Conservation (phyloP, 2,888 invertebrate genomes). For the Rhagonycha lutea region DNA sequence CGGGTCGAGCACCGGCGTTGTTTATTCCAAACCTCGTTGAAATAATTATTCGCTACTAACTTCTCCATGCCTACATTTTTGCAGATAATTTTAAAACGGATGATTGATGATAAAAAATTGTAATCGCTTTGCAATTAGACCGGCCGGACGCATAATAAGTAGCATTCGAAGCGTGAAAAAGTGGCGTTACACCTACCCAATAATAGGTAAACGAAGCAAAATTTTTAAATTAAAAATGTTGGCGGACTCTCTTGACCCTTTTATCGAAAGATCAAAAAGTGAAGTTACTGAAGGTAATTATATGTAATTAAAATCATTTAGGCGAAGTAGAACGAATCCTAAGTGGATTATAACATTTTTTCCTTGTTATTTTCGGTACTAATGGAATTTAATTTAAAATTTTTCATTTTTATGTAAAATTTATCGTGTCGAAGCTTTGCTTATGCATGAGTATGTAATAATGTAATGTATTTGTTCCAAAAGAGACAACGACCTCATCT, state of each 20-base stretch:
- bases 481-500: not conserved
- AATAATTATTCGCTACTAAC: not conserved
- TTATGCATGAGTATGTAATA: not conserved
- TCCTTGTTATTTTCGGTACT: not conserved
- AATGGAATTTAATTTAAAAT: not conserved
- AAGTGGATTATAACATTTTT: not conserved
- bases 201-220: not conserved
- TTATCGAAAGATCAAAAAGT: not conserved
- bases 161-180: not conserved
- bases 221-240: not conserved
- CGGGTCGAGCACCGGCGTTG: not conserved
- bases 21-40: not conserved
- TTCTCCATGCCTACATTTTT: not conserved
- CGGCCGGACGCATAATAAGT: not conserved
- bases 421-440: not conserved
- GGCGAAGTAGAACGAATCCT: not conserved
- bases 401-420: not conserved
- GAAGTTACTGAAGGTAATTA: not conserved
- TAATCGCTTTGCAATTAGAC: not conserved
- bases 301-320: not conserved
- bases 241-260: not conserved
- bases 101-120: not conserved
- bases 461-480: conserved; percentile 1
- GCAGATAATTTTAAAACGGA: not conserved
- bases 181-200: not conserved